A percentile compares a stretch with the other conserved stretches of the same genome.
Evolutionary conservation across 2,113 vertebrate species (phyloP).

Genomic region (Falcunculus frontatus): DNA sequence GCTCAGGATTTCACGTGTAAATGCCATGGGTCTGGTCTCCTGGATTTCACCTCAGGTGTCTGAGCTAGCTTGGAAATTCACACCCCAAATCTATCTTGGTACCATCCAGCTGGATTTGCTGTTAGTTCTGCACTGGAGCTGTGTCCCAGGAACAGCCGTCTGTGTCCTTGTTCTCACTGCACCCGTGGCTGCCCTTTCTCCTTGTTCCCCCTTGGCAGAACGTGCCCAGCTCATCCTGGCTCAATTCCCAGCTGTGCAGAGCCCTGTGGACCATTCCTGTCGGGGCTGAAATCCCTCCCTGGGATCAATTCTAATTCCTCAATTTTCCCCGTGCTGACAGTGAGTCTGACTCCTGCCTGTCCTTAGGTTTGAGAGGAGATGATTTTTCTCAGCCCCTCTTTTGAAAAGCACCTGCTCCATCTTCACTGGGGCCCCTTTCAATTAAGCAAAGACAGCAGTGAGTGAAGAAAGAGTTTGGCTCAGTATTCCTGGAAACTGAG

Average conservation of each 20-base stretch:
- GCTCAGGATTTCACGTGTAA: not conserved
- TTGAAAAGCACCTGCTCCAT: not conserved
- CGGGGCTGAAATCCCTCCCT: not conserved
- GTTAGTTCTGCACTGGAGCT: not conserved
- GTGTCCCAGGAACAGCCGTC: not conserved
- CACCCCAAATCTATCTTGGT: not conserved
- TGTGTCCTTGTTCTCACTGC: not conserved
- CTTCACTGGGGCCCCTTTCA: not conserved
- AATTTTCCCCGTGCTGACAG: not conserved
- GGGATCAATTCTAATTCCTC: not conserved
- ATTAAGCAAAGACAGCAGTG: not conserved
- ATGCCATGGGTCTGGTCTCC: not conserved
- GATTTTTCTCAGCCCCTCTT: not conserved
- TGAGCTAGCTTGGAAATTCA: not conserved
- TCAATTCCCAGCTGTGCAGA: not conserved
- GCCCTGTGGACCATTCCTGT: not conserved
- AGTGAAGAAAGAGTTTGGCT: not conserved
- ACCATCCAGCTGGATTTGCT: not conserved
- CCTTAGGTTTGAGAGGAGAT: not conserved
- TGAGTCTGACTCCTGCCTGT: not conserved
- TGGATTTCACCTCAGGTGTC: not conserved
- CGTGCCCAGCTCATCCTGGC: rapidly evolving
- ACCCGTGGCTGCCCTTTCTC: not conserved
- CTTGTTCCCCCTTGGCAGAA: not conserved
- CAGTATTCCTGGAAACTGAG: not conserved